Conservation (phyloP, 1,140 invertebrate species). For the Cherax quadricarinatus region DNA sequence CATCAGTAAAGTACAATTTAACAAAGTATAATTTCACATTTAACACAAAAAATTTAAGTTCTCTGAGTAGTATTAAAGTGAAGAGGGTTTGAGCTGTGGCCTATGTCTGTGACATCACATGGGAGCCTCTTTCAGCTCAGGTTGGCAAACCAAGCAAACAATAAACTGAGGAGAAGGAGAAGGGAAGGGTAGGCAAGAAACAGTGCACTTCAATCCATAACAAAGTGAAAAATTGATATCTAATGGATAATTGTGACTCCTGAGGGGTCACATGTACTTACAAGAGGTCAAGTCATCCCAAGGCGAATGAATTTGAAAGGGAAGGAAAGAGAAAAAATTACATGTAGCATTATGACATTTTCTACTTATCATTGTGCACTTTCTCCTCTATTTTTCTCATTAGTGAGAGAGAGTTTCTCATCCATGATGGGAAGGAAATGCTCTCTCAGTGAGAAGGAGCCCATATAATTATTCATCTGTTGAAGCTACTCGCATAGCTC, state of each 20-base stretch:
- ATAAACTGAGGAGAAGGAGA: slow-evolving; percentile 23
- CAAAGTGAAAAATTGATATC: slow-evolving; percentile 63
- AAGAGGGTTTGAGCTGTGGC: not conserved
- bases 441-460: slow-evolving; percentile 41
- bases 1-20: not conserved
- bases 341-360: slow-evolving; percentile 68
- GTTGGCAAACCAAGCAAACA: slow-evolving; percentile 52
- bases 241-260: slow-evolving; percentile 68
- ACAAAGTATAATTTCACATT: not conserved
- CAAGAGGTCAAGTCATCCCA: slow-evolving; percentile 71
- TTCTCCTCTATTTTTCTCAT: slow-evolving; percentile 50
- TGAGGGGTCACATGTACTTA: slow-evolving; percentile 70
- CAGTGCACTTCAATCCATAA: slow-evolving; percentile 70
- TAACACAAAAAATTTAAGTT: not conserved
- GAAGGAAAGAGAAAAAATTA: slow-evolving; percentile 72
- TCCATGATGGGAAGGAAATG: slow-evolving; percentile 44
- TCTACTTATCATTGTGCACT: not conserved
- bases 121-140: slow-evolving; percentile 64
- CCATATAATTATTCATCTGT: not conserved
- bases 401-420: slow-evolving; percentile 28
- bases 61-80: too few relatives aligned
- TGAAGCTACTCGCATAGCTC: not conserved
- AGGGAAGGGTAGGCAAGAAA: slow-evolving; percentile 46
- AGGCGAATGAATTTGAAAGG: slow-evolving; percentile 68
- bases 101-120: slow-evolving; percentile 42